A percentile compares a stretch with the other conserved stretches of the same genome.
Evolutionary conservation across 2,797 vertebrate genomes (phyloP).

Genomic region (Crax fasciolata): DNA sequence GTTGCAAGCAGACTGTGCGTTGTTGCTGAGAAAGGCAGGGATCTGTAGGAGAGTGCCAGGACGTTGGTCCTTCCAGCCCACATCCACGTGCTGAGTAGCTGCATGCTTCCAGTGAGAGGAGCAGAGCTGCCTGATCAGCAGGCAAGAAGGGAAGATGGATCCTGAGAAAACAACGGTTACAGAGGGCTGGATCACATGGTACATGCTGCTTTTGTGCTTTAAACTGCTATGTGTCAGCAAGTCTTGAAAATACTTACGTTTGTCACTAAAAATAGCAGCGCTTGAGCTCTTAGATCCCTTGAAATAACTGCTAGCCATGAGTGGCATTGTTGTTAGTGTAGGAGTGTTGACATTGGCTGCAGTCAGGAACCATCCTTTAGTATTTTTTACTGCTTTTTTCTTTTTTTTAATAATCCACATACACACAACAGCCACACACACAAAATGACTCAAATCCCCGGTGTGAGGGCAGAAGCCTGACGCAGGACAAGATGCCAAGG

Average conservation of each 20-base stretch:
- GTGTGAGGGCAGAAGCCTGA: background rate
- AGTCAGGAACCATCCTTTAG: background rate
- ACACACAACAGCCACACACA: accelerated
- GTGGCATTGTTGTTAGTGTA: background rate
- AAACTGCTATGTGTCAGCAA: background rate
- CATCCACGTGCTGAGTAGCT: background rate
- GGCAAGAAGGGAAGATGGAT: background rate
- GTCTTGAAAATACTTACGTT: background rate
- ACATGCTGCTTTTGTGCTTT: background rate
- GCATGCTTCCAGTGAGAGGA: background rate
- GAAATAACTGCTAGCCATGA: background rate
- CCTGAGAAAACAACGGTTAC: background rate
- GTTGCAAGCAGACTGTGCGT: accelerated
- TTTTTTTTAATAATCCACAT: background rate
- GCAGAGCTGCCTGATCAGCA: background rate
- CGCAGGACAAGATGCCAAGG: background rate
- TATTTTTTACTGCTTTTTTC: background rate
- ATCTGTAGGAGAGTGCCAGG: background rate
- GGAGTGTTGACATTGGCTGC: background rate
- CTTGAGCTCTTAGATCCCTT: background rate
- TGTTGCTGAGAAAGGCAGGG: background rate
- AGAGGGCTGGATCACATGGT: background rate
- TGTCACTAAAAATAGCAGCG: background rate
- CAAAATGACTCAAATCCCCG: background rate
- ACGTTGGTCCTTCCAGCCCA: background rate